Evolutionary conservation across 2,113 vertebrate genomes (phyloP), one percentile per base, ranked within the genome.

Genomic region (Lanius collurio): DNA sequence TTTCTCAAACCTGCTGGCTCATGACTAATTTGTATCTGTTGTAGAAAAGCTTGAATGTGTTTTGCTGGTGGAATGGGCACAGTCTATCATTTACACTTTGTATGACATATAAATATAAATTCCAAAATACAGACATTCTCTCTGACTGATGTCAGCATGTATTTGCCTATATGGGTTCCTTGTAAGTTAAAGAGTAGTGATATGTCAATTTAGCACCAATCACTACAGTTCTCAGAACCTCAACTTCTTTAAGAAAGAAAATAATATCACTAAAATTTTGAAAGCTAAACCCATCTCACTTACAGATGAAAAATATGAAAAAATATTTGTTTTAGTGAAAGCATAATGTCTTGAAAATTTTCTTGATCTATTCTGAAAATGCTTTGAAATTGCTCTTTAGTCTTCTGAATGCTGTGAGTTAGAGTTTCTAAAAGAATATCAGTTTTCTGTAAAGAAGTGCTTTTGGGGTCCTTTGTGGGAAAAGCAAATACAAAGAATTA

Each of bases 21-120:
- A 78, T 94, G 92, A 93, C 83, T 96, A 96, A 96, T 96, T 96
- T 93, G 64, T 93, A 49, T 94, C 90, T 96, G 80, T 83, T 83
- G 62, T 37, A 95, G 79, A 75, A 93, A 94, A 86, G 5, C 71
- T 88, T 59, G 76, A 71, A 78, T 13, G 2, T 84, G 60, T 65
- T 93, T 96, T 89, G 28, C 31, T 90, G 67, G 73, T 62, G 68
- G 76, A 83, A 86, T 55, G 30, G 64, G 50, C 11, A 83, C 11
- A 70, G 62, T n/a, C 46, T 60, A 37, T 70, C 33, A n/a, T 65
- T 93, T 49, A 52, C 41, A 64, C 18, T 88, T 9, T 73, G 42
- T 67, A 30, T 79, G 31, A 30, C 33, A 47, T 83, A 53, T 19
- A 89, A 89, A 83, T 77, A 31, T 69, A 57, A 85, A 55, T 67